Base-by-base conservation (phyloP, 1,140 invertebrate genomes). In the Globodera ellingtonae region DNA sequence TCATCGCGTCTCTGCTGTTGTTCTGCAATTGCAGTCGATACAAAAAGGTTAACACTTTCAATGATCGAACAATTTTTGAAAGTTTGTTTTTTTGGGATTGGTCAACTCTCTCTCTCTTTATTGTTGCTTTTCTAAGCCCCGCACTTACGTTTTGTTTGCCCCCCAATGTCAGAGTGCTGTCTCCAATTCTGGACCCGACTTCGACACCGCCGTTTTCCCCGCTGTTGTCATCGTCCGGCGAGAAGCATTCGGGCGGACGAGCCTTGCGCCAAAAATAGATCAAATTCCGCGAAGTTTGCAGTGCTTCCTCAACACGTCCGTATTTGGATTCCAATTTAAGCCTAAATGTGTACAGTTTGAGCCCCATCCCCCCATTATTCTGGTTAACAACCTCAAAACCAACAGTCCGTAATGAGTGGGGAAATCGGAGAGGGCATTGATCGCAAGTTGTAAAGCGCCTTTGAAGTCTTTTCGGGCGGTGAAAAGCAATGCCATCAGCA, bases 401-500 rank as follows among this genome's bases (percentile, higher is more conserved):
- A 89, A 69, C 1, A 89, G 79, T 9, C 88, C 87, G 75, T 89
- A 89, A 78, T 89, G 85, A n/a, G 79, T 77, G 18, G 88, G 88
- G 71, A 89, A 88, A n/a, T 89, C 84, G 46, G 73, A 62, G 21
- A 89, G 73, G 13, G 86, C 84, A 15, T 86, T 82, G 65, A 83
- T 78, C 13, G 89, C 87, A 1, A 89, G 66, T 52, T 87, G 79
- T 13, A 88, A 80, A 10, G 87, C 87, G 6, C 82, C 79, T 81
- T 89, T 89, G 75, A 85, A 85, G 66, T 89, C 87, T 15, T 84
- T 78, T 18, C 83, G 80, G 50, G 87, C 88, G 1, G 87, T 89
- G 70, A 89, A 89, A 44, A 89, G 56, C 18, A 89, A 62, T 10
- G 87, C 86, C 72, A 89, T 78, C 15, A 89, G 76, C 88, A 89